Base-by-base conservation (phyloP, 2,888 invertebrate genomes). In the Chironomus tentans region DNA sequence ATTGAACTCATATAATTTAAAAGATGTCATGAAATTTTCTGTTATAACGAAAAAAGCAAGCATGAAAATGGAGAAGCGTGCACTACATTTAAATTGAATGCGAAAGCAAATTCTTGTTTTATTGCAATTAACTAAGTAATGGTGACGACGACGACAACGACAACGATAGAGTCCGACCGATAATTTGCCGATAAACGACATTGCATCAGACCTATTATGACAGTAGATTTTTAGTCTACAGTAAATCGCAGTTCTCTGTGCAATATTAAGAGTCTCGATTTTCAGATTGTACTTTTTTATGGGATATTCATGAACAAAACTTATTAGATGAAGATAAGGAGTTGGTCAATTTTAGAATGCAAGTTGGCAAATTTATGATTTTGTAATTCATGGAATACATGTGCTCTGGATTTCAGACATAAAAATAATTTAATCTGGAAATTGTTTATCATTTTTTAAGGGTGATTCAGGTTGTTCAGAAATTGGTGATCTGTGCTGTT, bases 21-120 rank as follows among this genome's bases (percentile, higher is more conserved):
- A 71, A 71, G 71, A 71, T 71, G 56, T 71, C 71, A 71, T 71
- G 56, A 71, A 48, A 71, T 13, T 28, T 62, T 18, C 71, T 71
- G 50, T 24, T 21, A 48, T 38, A 22, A 50, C 4, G 12, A 21
- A 21, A 21, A 10, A 22, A 12, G 3, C 12, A 13, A 7, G 21
- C 70, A 56, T 70, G 70, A 71, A 71, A 71, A 48, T 50, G 24
- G 71, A 65, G 65, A 71, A 71, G 56, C 71, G 71, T 71, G 71
- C 71, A 71, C n/a, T 71, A 15, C 56, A 71, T 71, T 71, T 71
- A 71, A 71, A 71, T 65, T 65, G 10, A 56, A 56, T 56, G 56
- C 56, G 18, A 56, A 56, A 15, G 56, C 56, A 56, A 56, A 56
- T 56, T 56, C 65, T 65, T 12, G 10, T 65, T 65, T 65, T 13